Evolutionary conservation across 2,888 invertebrate species (phyloP).

Genomic region (Standfussiana lucernea): DNA sequence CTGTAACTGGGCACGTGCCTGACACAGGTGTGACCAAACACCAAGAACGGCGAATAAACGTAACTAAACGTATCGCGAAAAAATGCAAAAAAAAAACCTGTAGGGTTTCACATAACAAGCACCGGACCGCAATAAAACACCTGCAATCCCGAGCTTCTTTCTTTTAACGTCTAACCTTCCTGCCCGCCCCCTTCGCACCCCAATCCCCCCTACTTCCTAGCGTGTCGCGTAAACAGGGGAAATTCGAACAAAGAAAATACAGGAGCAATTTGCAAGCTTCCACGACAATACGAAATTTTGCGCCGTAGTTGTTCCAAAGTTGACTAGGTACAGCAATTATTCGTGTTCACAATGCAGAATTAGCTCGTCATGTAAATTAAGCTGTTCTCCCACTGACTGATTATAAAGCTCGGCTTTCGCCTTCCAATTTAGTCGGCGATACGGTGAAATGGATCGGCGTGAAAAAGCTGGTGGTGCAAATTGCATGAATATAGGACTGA

Average conservation of each 20-base stretch:
- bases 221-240: slow-evolving; percentile 69
- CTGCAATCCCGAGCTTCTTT: slow-evolving; percentile 71
- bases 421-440: slow-evolving; percentile 52
- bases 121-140: slow-evolving; percentile 78
- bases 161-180: slow-evolving; percentile 66
- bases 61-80: slow-evolving; percentile 58
- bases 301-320: slow-evolving; percentile 57
- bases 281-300: slow-evolving; percentile 66
- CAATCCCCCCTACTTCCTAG: slow-evolving; percentile 55
- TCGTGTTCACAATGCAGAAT: slow-evolving; percentile 54
- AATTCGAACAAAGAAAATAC: slow-evolving; percentile 71
- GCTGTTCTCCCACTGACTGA: slow-evolving; percentile 54
- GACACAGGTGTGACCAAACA: slow-evolving; percentile 7
- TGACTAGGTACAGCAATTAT: slow-evolving; percentile 51
- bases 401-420: slow-evolving; percentile 41
- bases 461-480: slow-evolving; percentile 44
- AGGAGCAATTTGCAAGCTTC: slow-evolving; percentile 62
- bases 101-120: slow-evolving; percentile 75
- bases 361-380: slow-evolving; percentile 60
- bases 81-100: slow-evolving; percentile 68
- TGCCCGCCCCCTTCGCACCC: slow-evolving; percentile 43
- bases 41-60: slow-evolving; percentile 19
- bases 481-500: slow-evolving; percentile 6
- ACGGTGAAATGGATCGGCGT: slow-evolving; percentile 51
- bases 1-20: slow-evolving; percentile 1